These are phyloP conservation scores for Anthopleura sola DNA, from an alignment of 64 coral and sea anemone species.

Conservation along the genomic window DNA sequence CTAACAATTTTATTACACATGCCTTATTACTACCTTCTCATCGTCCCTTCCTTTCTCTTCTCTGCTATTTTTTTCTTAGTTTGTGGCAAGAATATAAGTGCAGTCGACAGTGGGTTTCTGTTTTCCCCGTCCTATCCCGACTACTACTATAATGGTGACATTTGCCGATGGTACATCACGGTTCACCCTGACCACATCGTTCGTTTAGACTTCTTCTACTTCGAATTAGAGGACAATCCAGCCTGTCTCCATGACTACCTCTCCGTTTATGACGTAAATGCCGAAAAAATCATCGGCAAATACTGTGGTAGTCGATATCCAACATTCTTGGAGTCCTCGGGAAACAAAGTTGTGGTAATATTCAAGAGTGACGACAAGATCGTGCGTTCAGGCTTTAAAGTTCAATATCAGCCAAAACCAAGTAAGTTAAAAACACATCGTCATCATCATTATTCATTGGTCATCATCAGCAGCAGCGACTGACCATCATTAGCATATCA, in stretches of 20 bases:
- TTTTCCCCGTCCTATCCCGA: not conserved
- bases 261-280: not conserved
- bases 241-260: not conserved
- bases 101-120: not conserved
- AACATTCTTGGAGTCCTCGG: not conserved
- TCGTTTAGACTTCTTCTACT: not conserved
- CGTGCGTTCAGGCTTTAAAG: not conserved
- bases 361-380: not conserved
- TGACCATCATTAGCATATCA: no score
- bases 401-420: not conserved
- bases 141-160: not conserved
- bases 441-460: no score
- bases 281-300: not conserved
- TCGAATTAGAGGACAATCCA: not conserved
- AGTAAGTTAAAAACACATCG: no score
- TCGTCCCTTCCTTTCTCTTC: no score
- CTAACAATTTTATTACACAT: no score
- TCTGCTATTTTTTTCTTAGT: no score
- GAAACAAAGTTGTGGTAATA: not conserved
- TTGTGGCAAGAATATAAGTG: no score
- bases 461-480: no score
- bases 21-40: no score
- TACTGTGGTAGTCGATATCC: constrained; percentile 12
- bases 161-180: not conserved
- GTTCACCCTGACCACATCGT: not conserved